phyloP scores from a whole-genome alignment of 35 echinoderm and acorn worm genomes.

The Ophiothrix spiculata region DNA sequence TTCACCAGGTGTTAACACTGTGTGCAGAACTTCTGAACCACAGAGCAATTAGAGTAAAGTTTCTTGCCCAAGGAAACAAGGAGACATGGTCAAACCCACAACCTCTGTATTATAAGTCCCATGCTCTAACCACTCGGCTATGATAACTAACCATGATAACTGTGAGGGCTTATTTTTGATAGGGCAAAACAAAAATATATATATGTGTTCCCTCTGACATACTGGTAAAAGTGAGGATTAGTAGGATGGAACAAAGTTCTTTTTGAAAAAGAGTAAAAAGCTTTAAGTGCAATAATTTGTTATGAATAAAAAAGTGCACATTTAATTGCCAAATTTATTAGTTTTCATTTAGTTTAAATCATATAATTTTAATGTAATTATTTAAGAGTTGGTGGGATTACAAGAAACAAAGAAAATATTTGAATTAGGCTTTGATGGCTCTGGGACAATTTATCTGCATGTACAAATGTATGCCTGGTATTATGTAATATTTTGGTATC shows the following conservation, averaged over 20 bases:
- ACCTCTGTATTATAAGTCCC: no score
- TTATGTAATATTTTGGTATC: no score
- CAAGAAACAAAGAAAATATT: background rate
- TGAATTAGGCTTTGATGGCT: background rate
- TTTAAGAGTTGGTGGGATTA: background rate
- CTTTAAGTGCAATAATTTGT: background rate
- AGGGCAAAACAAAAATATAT: background rate
- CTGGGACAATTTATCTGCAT: background rate
- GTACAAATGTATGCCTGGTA: no score
- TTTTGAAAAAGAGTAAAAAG: background rate
- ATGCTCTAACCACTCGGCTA: no score
- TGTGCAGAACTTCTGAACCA: no score
- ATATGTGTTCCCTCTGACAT: background rate
- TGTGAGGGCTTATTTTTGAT: background rate
- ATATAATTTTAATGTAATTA: background rate
- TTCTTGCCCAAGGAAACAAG: no score
- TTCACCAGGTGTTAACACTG: no score
- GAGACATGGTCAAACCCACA: no score
- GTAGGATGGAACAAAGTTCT: background rate
- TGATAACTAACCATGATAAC: background rate
- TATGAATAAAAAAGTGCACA: background rate
- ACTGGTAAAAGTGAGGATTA: background rate
- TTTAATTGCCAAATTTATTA: background rate
- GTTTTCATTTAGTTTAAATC: background rate
- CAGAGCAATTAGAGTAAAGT: no score